A percentile compares a stretch with the other conserved stretches of the same genome.
These are phyloP conservation scores for Phrynocephalus guinanensis DNA, from an alignment of 2,797 vertebrate species.

Conservation along the genomic window DNA sequence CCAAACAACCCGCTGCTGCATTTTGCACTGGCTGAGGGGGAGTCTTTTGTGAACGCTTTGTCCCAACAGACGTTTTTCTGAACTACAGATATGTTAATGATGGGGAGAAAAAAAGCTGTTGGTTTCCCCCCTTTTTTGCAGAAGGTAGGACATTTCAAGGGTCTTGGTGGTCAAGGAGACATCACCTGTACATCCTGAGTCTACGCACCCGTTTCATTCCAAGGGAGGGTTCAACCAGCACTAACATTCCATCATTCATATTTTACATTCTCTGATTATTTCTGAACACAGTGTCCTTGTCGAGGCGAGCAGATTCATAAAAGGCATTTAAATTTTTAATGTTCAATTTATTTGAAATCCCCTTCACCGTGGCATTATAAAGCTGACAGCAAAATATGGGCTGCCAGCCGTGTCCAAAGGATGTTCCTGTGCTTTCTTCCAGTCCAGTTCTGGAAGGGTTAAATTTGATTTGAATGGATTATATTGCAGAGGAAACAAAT, in stretches of 20 bases:
- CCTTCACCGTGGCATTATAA: background rate
- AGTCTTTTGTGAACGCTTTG: too few relatives aligned
- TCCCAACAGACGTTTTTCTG: too few relatives aligned
- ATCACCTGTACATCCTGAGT: constrained; percentile 4
- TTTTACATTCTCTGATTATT: constrained; percentile 53
- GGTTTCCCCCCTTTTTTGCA: too few relatives aligned
- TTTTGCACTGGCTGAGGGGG: too few relatives aligned
- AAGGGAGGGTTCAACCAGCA: constrained; percentile 42
- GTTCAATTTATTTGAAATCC: constrained; percentile 60
- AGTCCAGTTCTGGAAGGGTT: background rate
- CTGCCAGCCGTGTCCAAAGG: constrained; percentile 1
- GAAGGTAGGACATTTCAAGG: too few relatives aligned
- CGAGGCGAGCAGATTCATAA: constrained; percentile 57
- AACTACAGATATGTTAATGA: too few relatives aligned
- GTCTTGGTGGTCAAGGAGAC: background rate
- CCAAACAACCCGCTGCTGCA: too few relatives aligned
- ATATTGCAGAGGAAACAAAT: constrained; percentile 21
- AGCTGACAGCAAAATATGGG: constrained; percentile 33
- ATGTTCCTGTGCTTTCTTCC: background rate
- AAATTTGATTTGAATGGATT: background rate
- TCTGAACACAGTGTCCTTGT: constrained; percentile 47
- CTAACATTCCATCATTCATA: constrained; percentile 47
- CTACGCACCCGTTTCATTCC: background rate
- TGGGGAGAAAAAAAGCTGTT: too few relatives aligned
- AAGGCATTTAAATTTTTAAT: constrained; percentile 62